A percentile compares a stretch with the other conserved stretches of the same genome.
Conservation (phyloP, 2,797 vertebrate genomes). For the Gastrophryne carolinensis region DNA sequence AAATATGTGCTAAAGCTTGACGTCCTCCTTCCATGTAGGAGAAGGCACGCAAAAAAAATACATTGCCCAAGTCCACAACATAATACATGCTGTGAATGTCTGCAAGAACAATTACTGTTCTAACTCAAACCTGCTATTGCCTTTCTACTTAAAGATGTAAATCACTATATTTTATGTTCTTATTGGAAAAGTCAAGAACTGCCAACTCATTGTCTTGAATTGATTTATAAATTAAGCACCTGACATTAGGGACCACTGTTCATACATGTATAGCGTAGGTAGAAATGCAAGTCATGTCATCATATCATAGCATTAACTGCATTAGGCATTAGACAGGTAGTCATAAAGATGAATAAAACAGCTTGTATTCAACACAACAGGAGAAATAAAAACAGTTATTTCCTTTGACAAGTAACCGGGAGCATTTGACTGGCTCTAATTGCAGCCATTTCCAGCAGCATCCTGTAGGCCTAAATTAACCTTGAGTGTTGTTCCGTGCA, state of each 20-base stretch:
- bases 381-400: conserved; percentile 31
- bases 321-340: not conserved
- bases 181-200: not conserved
- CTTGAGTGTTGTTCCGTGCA: conserved; percentile 18
- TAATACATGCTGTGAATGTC: too few relatives aligned
- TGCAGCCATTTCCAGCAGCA: conserved; percentile 23
- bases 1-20: too few relatives aligned
- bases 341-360: not conserved
- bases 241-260: not conserved
- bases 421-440: conserved; percentile 23
- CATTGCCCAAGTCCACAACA: too few relatives aligned
- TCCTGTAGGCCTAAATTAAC: conserved; percentile 41
- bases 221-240: not conserved
- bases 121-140: too few relatives aligned
- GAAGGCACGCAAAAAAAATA: too few relatives aligned
- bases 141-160: too few relatives aligned
- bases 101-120: too few relatives aligned
- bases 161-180: not conserved
- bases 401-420: conserved; percentile 25
- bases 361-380: not conserved
- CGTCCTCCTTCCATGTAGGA: too few relatives aligned
- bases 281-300: not conserved
- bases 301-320: not conserved
- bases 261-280: not conserved
- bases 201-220: not conserved